Evolutionary conservation across 2,797 vertebrate species (phyloP).

Genomic region (Epinephelus awoara): DNA sequence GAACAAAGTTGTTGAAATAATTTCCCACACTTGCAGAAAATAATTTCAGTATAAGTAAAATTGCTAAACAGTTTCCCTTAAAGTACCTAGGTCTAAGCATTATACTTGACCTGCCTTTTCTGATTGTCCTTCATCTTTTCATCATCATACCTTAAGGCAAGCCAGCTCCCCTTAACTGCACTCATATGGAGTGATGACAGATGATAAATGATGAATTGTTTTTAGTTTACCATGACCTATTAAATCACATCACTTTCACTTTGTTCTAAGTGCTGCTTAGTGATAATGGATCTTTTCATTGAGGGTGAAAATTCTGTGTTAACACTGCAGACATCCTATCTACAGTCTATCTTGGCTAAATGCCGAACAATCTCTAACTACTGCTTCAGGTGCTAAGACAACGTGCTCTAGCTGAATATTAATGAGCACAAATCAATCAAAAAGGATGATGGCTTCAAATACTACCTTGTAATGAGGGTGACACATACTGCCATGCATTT

Average conservation of each 20-base stretch:
- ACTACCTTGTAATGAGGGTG: no score
- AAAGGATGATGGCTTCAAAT: not conserved
- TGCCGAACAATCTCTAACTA: not conserved
- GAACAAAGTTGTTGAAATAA: not conserved
- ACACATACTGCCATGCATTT: no score
- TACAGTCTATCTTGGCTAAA: not conserved
- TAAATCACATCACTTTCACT: slow-evolving; percentile 8
- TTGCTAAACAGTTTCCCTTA: not conserved
- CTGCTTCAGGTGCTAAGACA: not conserved
- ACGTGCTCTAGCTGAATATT: not conserved
- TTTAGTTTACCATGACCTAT: slow-evolving; percentile 13
- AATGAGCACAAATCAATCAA: slow-evolving; percentile 8
- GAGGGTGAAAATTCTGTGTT: not conserved
- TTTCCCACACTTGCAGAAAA: not conserved
- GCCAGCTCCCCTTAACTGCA: slow-evolving; percentile 12
- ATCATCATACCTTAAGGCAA: not conserved
- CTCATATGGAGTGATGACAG: slow-evolving; percentile 1
- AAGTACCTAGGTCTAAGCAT: not conserved
- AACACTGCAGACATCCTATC: not conserved
- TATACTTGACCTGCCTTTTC: not conserved
- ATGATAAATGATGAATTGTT: slow-evolving; percentile 26
- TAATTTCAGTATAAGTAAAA: not conserved
- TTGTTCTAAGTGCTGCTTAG: not conserved
- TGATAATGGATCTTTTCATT: not conserved
- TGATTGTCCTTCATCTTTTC: not conserved